phyloP scores from a whole-genome alignment of 1,140 invertebrate genomes.

The Homarus americanus region DNA sequence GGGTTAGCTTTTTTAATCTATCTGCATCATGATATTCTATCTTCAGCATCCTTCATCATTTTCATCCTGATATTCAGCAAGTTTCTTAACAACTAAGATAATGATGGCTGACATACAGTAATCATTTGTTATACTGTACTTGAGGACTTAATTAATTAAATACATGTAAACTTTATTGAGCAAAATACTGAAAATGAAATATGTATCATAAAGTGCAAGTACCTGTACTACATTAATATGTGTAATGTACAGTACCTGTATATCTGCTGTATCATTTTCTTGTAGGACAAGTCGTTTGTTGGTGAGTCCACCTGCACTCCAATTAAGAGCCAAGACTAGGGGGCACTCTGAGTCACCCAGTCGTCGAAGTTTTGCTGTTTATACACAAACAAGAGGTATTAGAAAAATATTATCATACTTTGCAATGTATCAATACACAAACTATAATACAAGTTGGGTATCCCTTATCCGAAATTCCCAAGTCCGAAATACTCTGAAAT shows the following conservation, averaged over 20 bases:
- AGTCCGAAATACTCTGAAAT: too few relatives aligned
- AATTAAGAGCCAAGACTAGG: slow-evolving; percentile 79
- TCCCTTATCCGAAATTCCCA: too few relatives aligned
- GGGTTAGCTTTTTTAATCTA: too few relatives aligned
- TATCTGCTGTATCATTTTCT: slow-evolving; percentile 83
- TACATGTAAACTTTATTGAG: not conserved
- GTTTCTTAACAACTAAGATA: too few relatives aligned
- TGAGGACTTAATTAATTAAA: not conserved
- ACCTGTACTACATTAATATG: not conserved
- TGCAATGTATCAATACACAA: not conserved
- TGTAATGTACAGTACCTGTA: slow-evolving; percentile 78
- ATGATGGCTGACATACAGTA: too few relatives aligned
- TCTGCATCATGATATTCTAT: too few relatives aligned
- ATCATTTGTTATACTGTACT: too few relatives aligned
- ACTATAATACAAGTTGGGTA: too few relatives aligned
- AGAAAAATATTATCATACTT: not conserved
- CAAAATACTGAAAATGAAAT: not conserved
- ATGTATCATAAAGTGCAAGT: not conserved
- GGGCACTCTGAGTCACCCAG: slow-evolving; percentile 80
- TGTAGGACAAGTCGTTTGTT: slow-evolving; percentile 81
- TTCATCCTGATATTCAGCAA: too few relatives aligned
- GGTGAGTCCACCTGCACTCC: slow-evolving; percentile 77
- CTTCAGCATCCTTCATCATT: too few relatives aligned
- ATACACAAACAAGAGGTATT: slow-evolving; percentile 20
- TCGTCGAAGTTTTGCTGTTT: slow-evolving; percentile 75